phyloP scores from a whole-genome alignment of 2,113 vertebrate species.

The Plotosus lineatus region DNA sequence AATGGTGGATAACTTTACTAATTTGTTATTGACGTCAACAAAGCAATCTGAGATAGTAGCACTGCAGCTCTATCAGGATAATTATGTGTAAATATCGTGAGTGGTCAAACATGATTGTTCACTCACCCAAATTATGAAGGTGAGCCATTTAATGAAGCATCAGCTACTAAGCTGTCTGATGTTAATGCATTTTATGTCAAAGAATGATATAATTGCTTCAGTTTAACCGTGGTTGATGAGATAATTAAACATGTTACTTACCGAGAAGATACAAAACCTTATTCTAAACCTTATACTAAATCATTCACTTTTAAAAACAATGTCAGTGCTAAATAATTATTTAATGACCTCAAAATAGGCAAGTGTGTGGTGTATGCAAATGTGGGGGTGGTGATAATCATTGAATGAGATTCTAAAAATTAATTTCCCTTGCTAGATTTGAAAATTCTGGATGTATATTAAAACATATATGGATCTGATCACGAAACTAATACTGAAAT shows the following conservation, averaged over 20 bases:
- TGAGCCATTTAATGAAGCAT: conserved; percentile 24
- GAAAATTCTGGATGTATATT: neutral
- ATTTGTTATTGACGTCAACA: conserved; percentile 14
- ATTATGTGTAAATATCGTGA: conserved; percentile 39
- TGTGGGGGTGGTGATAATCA: no score
- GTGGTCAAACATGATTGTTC: conserved; percentile 39
- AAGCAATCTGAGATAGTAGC: neutral
- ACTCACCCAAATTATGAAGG: conserved; percentile 44
- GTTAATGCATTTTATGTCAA: conserved; percentile 42
- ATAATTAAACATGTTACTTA: neutral
- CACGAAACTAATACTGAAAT: no score
- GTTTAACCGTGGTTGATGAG: conserved; percentile 5
- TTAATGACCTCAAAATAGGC: neutral
- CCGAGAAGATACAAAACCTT: neutral
- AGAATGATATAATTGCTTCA: conserved; percentile 13
- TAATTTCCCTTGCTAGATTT: neutral
- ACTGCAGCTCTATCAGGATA: conserved; percentile 22
- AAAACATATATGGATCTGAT: no score
- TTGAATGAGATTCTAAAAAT: neutral
- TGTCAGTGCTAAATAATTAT: neutral
- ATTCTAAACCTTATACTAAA: no score
- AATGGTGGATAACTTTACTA: neutral
- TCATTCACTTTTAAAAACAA: neutral
- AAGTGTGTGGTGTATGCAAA: neutral
- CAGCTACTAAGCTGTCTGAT: conserved; percentile 32